phyloP scores from a whole-genome alignment of 1,140 invertebrate genomes.

The Drosophila kanapiae region DNA sequence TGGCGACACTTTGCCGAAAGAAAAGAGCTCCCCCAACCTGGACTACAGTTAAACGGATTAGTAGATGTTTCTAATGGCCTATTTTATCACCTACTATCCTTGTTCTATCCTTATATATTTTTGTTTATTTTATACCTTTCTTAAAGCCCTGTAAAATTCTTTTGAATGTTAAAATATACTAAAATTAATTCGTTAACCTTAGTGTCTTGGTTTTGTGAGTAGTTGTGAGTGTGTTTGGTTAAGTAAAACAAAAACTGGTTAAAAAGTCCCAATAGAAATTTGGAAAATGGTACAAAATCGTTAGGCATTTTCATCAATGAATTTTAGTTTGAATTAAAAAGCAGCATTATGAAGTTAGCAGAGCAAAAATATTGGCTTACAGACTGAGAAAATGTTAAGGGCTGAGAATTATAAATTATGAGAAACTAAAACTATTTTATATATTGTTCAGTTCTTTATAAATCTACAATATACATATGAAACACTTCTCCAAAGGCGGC shows the following conservation, averaged over 20 bases:
- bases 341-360: slow-evolving; percentile 19
- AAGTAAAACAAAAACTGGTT: not conserved
- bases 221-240: slow-evolving; percentile 10
- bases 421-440: not conserved
- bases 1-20: not conserved
- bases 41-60: too few relatives aligned
- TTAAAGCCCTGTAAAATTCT: not conserved
- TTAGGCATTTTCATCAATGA: not conserved
- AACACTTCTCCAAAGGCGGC: slow-evolving; percentile 22
- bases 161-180: not conserved
- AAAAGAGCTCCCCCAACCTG: not conserved
- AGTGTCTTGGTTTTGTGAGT: slow-evolving; percentile 5
- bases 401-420: not conserved
- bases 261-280: slow-evolving; percentile 39
- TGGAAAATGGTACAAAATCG: slow-evolving; percentile 7
- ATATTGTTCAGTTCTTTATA: not conserved
- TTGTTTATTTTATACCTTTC: too few relatives aligned
- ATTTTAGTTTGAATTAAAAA: slow-evolving; percentile 18
- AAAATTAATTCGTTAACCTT: not conserved
- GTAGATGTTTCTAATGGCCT: not conserved
- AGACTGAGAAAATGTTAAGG: slow-evolving; percentile 38
- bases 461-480: slow-evolving; percentile 34
- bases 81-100: too few relatives aligned
- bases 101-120: too few relatives aligned
- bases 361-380: slow-evolving; percentile 35